Evolutionary conservation across 1,140 invertebrate species (phyloP).

Genomic region (Drosophila kanapiae): DNA sequence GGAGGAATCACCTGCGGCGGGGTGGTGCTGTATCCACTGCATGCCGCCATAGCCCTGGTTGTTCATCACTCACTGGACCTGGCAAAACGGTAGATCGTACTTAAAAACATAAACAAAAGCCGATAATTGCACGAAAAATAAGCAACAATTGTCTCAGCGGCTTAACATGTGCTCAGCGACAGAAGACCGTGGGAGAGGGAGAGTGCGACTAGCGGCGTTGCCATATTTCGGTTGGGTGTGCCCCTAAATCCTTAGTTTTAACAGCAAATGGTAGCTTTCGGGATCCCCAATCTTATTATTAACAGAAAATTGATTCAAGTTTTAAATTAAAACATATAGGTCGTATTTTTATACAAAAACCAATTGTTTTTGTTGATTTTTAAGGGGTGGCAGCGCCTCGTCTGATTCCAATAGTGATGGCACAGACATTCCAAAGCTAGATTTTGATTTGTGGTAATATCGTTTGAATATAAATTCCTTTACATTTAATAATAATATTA

Average conservation of each 20-base stretch:
- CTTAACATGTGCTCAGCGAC: slow-evolving; percentile 64
- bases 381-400: background rate
- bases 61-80: slow-evolving; percentile 69
- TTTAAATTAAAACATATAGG: background rate
- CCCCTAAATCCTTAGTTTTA: background rate
- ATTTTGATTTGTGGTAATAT: background rate
- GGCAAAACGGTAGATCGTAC: background rate
- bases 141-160: slow-evolving; percentile 67
- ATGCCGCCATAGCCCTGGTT: slow-evolving; percentile 75
- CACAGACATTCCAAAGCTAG: background rate
- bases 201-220: slow-evolving; percentile 47
- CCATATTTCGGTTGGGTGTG: slow-evolving; percentile 22
- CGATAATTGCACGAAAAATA: slow-evolving; percentile 21
- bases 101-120: slow-evolving; percentile 29
- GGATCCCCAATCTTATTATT: no score
- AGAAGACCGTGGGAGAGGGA: slow-evolving; percentile 47
- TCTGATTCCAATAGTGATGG: slow-evolving; percentile 4
- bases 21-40: slow-evolving; percentile 79
- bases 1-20: slow-evolving; percentile 52
- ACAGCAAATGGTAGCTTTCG: no score
- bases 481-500: no score
- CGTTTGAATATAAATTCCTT: no score
- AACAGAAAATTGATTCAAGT: background rate
- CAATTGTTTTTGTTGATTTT: slow-evolving; percentile 6
- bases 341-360: background rate